Percentiles rank a stretch among this genome's conserved stretches.
These are phyloP conservation scores for Mobula hypostoma DNA, from an alignment of 2,113 vertebrate species.

Conservation along the genomic window DNA sequence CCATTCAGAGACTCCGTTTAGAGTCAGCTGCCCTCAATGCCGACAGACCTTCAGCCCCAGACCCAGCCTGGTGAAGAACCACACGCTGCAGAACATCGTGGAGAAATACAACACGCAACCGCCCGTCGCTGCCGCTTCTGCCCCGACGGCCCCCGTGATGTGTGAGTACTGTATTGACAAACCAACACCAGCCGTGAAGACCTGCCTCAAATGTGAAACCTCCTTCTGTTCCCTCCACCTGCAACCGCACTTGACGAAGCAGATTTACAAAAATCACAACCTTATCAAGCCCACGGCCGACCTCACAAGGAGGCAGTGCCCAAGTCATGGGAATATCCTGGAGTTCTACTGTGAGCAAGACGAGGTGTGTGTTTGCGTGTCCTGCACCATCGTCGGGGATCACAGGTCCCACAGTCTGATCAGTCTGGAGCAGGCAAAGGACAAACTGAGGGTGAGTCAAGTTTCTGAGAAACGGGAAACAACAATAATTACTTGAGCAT, in stretches of 20 bases:
- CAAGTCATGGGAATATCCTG: constrained; percentile 2
- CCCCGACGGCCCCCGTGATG: not conserved
- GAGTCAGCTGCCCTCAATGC: constrained; percentile 15
- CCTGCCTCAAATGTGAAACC: constrained; percentile 38
- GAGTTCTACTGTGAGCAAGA: constrained; percentile 39
- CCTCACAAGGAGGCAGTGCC: not conserved
- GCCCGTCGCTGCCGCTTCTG: not conserved
- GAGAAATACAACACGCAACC: not conserved
- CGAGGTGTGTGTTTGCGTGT: constrained; percentile 21
- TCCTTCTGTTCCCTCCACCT: constrained; percentile 36
- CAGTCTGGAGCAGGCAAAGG: constrained; percentile 14
- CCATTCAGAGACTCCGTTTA: fast-evolving
- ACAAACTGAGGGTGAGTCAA: not conserved
- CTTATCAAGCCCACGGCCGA: not conserved
- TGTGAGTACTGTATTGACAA: constrained; percentile 37
- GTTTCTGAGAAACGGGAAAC: not conserved
- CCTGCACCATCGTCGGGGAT: constrained; percentile 6
- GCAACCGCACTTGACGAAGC: not conserved
- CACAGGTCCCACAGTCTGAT: constrained; percentile 23
- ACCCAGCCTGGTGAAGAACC: constrained; percentile 22
- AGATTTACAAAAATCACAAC: not conserved
- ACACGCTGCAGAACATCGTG: constrained; percentile 29
- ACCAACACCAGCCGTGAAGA: constrained; percentile 16
- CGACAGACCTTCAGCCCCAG: not conserved
- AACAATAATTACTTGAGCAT: too few species aligned